Evolutionary conservation across 2,113 vertebrate species (phyloP).

Genomic region (Anser cygnoides): DNA sequence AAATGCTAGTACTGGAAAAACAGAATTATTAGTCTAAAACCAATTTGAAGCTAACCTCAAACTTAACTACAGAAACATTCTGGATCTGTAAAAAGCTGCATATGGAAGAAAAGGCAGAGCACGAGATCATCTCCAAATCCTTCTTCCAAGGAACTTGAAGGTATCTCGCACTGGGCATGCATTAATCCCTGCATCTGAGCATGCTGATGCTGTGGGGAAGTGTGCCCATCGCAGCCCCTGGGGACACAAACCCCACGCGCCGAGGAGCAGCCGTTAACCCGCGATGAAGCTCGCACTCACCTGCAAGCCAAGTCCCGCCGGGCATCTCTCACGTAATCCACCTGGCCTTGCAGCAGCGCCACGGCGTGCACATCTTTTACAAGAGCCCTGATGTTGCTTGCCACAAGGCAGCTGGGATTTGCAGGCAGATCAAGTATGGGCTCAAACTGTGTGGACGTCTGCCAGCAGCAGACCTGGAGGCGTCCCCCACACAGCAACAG

Average conservation of each 20-base stretch:
- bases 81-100: background rate
- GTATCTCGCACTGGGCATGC: rapidly evolving
- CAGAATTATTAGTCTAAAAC: background rate
- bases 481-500: background rate
- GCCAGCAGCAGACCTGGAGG: background rate
- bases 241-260: rapidly evolving
- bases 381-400: background rate
- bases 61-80: background rate
- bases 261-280: background rate
- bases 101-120: background rate
- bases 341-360: background rate
- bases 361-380: rapidly evolving
- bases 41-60: background rate
- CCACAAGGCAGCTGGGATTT: background rate
- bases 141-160: background rate
- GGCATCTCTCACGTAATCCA: background rate
- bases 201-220: rapidly evolving
- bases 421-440: background rate
- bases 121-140: background rate
- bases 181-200: no score
- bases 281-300: background rate
- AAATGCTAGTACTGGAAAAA: background rate
- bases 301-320: background rate
- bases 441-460: rapidly evolving
- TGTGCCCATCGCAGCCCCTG: rapidly evolving